Evolutionary conservation across 2,797 vertebrate genomes (phyloP).

Genomic region (Squalus acanthias): DNA sequence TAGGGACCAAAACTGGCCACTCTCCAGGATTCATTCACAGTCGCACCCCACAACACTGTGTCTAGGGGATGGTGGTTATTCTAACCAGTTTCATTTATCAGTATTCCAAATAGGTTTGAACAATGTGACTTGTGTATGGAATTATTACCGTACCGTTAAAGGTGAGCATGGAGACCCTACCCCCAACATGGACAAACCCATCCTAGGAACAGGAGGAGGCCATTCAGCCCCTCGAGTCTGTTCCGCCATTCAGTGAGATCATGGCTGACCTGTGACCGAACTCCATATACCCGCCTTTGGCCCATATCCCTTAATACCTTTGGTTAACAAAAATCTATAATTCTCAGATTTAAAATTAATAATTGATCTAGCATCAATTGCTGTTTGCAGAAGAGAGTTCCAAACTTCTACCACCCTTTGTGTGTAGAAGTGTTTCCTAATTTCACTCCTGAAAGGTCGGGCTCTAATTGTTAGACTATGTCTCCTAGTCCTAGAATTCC

Average conservation of each 20-base stretch:
- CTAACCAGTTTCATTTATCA: no score
- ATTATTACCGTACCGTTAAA: no score
- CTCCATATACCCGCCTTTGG: background rate
- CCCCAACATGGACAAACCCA: background rate
- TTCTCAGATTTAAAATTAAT: background rate
- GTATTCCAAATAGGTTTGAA: no score
- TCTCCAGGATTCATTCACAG: no score
- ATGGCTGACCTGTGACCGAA: background rate
- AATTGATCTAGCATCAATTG: background rate
- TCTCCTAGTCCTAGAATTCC: rapidly evolving
- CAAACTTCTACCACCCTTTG: background rate
- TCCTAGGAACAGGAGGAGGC: background rate
- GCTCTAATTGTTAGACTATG: background rate
- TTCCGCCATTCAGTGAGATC: background rate
- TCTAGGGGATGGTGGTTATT: no score
- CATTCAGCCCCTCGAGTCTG: background rate
- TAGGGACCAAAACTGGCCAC: no score
- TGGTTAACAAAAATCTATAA: background rate
- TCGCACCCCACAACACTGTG: no score
- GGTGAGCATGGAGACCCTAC: background rate
- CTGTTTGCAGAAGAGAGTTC: background rate
- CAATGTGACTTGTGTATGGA: no score
- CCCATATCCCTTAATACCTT: background rate
- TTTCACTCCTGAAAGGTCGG: background rate
- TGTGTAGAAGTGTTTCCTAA: background rate